A percentile compares a stretch with the other conserved stretches of the same genome.
Conservation (phyloP, 2,888 invertebrate species). For the Scaptomyza tumidula region DNA sequence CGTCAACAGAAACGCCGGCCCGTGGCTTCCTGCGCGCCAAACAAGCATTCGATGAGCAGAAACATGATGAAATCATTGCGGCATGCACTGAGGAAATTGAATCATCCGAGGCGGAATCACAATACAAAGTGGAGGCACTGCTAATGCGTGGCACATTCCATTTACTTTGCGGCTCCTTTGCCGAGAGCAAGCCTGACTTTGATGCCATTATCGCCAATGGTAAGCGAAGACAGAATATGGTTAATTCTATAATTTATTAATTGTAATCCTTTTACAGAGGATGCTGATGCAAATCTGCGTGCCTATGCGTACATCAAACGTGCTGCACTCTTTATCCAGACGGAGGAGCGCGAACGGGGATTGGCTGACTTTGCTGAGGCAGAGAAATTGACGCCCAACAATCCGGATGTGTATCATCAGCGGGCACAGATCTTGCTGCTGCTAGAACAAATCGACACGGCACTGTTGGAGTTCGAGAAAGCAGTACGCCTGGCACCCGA, state of each 20-base stretch:
- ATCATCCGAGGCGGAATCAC: slow-evolving; percentile 86
- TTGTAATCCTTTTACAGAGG: slow-evolving; percentile 66
- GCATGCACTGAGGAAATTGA: slow-evolving; percentile 92
- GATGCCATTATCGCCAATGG: slow-evolving; percentile 88
- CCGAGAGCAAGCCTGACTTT: slow-evolving; percentile 90
- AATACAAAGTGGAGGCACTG: slow-evolving; percentile 89
- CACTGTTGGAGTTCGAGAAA: slow-evolving; percentile 92
- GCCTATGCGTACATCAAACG: slow-evolving; percentile 95
- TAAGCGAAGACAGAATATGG: slow-evolving; percentile 42
- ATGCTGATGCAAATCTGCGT: slow-evolving; percentile 87
- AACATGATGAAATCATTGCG: slow-evolving; percentile 91
- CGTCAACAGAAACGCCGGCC: slow-evolving; percentile 63
- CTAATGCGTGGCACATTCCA: slow-evolving; percentile 94
- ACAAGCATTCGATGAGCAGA: slow-evolving; percentile 88
- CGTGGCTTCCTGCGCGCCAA: slow-evolving; percentile 90
- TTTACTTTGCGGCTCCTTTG: slow-evolving; percentile 90
- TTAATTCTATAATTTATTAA: not conserved
- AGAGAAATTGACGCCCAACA: slow-evolving; percentile 90
- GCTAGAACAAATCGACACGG: slow-evolving; percentile 92
- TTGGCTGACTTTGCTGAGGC: slow-evolving; percentile 92
- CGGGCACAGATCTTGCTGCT: slow-evolving; percentile 94
- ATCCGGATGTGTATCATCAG: slow-evolving; percentile 96
- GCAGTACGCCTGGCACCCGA: slow-evolving; percentile 92
- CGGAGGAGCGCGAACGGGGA: slow-evolving; percentile 90
- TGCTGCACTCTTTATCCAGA: slow-evolving; percentile 93